A percentile compares a stretch with the other conserved stretches of the same genome.
Evolutionary conservation across 2,113 vertebrate species (phyloP).

Genomic region (Mesitornis unicolor): DNA sequence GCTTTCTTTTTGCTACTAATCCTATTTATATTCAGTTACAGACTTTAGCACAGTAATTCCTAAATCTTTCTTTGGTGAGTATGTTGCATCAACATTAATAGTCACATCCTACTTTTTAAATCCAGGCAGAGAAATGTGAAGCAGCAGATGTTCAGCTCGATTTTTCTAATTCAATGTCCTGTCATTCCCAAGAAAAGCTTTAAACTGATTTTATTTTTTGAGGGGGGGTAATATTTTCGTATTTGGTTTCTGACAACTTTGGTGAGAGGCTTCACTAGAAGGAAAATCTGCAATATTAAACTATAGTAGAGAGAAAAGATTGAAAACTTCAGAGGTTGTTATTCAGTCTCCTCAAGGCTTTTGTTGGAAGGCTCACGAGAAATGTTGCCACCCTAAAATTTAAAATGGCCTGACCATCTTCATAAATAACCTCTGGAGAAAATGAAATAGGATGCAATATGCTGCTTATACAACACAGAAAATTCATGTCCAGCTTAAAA

Average conservation of each 20-base stretch:
- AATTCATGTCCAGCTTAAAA: background rate
- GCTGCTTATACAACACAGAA: background rate
- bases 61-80: background rate
- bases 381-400: background rate
- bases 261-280: background rate
- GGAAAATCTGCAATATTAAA: background rate
- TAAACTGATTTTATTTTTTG: background rate
- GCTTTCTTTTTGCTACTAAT: background rate
- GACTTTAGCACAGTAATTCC: background rate
- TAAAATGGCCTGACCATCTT: background rate
- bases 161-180: background rate
- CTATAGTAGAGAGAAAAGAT: background rate
- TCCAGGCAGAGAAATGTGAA: background rate
- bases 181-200: background rate
- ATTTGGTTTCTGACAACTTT: background rate
- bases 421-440: background rate
- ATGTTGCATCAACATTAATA: background rate
- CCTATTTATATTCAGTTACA: background rate
- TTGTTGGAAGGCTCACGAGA: background rate
- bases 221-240: background rate
- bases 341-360: background rate
- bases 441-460: background rate
- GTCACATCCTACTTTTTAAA: background rate
- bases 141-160: background rate
- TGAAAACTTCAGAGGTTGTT: background rate